Base-by-base conservation (phyloP, 2,113 vertebrate species). In the Pelobates fuscus region DNA sequence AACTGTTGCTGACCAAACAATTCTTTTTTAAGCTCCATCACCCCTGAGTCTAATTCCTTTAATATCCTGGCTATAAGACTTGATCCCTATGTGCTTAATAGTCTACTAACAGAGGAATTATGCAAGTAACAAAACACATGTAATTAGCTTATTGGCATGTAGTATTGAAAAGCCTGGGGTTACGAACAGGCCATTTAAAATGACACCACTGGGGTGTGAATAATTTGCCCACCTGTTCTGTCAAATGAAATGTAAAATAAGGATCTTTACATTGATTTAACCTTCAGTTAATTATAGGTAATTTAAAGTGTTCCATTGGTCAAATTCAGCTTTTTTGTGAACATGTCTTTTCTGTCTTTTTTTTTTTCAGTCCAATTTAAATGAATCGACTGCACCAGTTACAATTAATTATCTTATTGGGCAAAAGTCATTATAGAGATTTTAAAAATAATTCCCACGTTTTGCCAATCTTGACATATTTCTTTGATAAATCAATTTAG, bases 1-100 rank as follows among this genome's bases (percentile, higher is more conserved):
- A 75, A 75, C 63, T 37, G 54, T 67, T 67, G 71, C 71, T 75
- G 71, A 67, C 71, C 62, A 75, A 75, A 67, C 71, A 66, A 54
- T 75, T 67, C 62, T 63, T 63, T 63, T 71, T 63, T 32, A 74
- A 75, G 54, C 71, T 27, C 26, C 24, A 59, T 67, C 62, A 75
- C 49, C 63, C 37, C 54, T 11, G 14, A 75, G 32, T 67, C 43
- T 46, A 67, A 75, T 67, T 67, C 63, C 41, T 46, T 67, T 75
- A 75, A 75, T 59, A 67, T 75, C 54, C 63, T 10, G 27, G 52
- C 37, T 65, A 41, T 21, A 57, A 46, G 65, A 43, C 71, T 41
- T 73, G 71, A 73, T 73, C 71, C 60, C 46, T 15, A 41, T 75
- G 71, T 44, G 71, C 29, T 41, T 66, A 65, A 65, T 49, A 29